phyloP scores from a whole-genome alignment of 2,888 invertebrate genomes.

The Thelaira solivaga region DNA sequence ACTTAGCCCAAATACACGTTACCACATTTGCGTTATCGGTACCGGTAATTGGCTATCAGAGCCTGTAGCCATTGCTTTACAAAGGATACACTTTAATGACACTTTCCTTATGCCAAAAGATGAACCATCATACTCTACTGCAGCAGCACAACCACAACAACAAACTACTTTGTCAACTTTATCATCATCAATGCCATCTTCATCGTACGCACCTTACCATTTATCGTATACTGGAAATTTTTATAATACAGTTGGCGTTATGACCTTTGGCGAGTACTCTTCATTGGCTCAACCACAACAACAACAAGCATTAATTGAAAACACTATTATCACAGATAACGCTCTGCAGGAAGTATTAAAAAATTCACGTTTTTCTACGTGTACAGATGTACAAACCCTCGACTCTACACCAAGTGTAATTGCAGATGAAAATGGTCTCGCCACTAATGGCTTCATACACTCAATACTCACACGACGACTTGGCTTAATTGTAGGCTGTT shows the following conservation, averaged over 20 bases:
- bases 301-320: constrained; percentile 72
- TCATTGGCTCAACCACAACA: constrained; percentile 64
- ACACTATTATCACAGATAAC: constrained; percentile 80
- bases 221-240: constrained; percentile 52
- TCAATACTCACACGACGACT: constrained; percentile 88
- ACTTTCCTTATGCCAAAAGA: constrained; percentile 65
- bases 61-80: constrained; percentile 73
- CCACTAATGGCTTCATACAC: constrained; percentile 84
- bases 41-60: constrained; percentile 84
- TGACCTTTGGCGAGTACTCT: constrained; percentile 60
- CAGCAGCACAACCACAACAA: neutral
- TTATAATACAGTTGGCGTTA: constrained; percentile 55
- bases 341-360: constrained; percentile 80
- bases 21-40: constrained; percentile 92
- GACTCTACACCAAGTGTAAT: constrained; percentile 83
- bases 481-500: constrained; percentile 90
- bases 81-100: constrained; percentile 74
- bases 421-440: constrained; percentile 79
- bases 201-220: constrained; percentile 51
- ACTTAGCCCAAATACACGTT: constrained; percentile 87
- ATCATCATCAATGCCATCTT: constrained; percentile 25
- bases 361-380: constrained; percentile 86
- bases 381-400: constrained; percentile 86
- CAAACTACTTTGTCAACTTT: constrained; percentile 32
- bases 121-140: constrained; percentile 63